Evolutionary conservation across 2,113 vertebrate species (phyloP).

Genomic region (Istiophorus platypterus): DNA sequence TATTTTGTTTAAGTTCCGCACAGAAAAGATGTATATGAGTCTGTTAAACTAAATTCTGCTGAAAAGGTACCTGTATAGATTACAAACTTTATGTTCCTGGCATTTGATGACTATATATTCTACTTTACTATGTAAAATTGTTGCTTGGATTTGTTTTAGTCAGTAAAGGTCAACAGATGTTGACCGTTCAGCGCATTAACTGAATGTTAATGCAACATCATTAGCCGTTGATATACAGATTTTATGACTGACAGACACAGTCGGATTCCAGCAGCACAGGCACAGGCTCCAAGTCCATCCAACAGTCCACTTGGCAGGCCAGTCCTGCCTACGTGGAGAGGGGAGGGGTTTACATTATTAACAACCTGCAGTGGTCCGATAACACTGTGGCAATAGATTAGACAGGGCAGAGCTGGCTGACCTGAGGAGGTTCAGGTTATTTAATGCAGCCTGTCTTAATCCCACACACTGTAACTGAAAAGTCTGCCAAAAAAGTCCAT

Average conservation of each 20-base stretch:
- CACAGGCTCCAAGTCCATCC: constrained; percentile 20
- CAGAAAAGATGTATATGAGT: not conserved
- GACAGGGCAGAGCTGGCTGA: constrained; percentile 59
- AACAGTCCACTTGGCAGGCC: constrained; percentile 31
- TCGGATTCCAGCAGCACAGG: constrained; percentile 15
- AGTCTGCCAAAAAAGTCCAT: constrained; percentile 55
- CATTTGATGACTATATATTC: constrained; percentile 7
- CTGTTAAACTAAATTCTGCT: not conserved
- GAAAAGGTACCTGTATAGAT: not conserved
- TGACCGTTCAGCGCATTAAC: not conserved
- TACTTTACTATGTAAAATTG: not conserved
- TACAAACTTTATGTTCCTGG: not conserved
- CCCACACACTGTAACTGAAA: constrained; percentile 56
- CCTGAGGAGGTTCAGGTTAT: constrained; percentile 59
- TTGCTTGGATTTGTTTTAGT: not conserved
- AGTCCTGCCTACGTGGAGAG: not conserved
- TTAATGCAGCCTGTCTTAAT: constrained; percentile 75
- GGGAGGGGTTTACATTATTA: constrained; percentile 51
- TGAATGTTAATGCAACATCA: constrained; percentile 7
- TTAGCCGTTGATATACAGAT: not conserved
- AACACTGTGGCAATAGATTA: constrained; percentile 71
- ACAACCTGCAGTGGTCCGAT: constrained; percentile 74
- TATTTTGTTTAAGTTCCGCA: not conserved
- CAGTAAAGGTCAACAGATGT: not conserved
- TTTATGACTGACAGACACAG: constrained; percentile 12